Evolutionary conservation across 1,140 invertebrate species (phyloP), one percentile per base, ranked within the genome.

Genomic region (Drosophila repleta): DNA sequence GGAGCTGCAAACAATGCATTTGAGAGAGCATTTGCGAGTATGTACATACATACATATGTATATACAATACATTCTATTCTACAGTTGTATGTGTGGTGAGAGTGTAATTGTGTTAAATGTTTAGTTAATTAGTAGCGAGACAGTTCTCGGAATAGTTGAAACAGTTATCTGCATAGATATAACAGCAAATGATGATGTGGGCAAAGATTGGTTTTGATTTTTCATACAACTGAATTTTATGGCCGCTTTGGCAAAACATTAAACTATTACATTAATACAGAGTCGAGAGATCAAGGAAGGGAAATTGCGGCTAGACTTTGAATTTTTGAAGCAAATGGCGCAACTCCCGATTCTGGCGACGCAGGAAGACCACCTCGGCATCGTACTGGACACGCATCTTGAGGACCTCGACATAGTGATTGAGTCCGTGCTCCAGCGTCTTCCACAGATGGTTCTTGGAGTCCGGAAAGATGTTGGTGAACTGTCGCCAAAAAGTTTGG

Each of bases 271-370:
- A 21, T 46, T 46, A 46, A 46, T 21, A 13, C 4, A 17, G 8
- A 43, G 39, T 6, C 5, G 39, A 17, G 18, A 24, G 13, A 35
- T 13, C 0, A 10, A 57, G 37, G 13, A 6, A 20, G 26, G 29
- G 26, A 29, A 8, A 20, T 6, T 7, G 4, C 7, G 11, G 0
- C n/a, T 60, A 90, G 7, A 80, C 81, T 29, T 74, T 79, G 5
- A 89, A 90, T 70, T 90, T 90, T 37, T 91, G 82, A 15, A 94
- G 78, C 17, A 94, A 85, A 69, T 92, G 92, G 51, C 92, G 90
- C 21, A 94, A 76, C 74, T 94, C 94, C 3, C 80, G 63, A 82
- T 94, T 94, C 81, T 94, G 94, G 63, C 82, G 91, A n/a, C 91
- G 91, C 15, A 94, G 61, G 35, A 85, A 90, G 43, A 93, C 87